Evolutionary conservation across 1,140 invertebrate genomes (phyloP), one percentile per base, ranked within the genome.

Genomic region (Aporrectodea caliginosa): DNA sequence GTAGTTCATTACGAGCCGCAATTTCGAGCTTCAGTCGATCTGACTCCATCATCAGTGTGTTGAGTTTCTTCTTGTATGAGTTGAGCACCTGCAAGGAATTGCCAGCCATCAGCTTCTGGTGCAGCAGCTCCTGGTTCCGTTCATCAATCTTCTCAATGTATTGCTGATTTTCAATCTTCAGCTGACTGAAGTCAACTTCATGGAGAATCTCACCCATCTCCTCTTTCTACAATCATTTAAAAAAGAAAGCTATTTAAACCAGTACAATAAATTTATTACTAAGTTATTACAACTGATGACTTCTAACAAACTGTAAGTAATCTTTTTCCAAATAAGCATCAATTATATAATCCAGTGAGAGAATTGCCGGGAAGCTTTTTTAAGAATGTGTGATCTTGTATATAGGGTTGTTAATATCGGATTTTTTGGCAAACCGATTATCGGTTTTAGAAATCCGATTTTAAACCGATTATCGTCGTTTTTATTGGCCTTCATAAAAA

Each of bases 81-180:
- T 88, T 88, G 16, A 88, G 82, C 16, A 87, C 85, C 78, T 88
- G 87, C 58, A 85, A 81, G 6, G 87, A 87, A 81, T 86, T 87
- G 6, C 85, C 85, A 32, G 87, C 85, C 86, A 88, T 87, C 73
- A 87, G 81, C 83, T 89, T 89, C 2, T 88, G 82, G 22, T 85
- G 78, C 58, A 89, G 81, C 68, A 89, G 79, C 79, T 89, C 88
- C 77, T 86, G 84, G 81, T 89, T 89, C 78, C 87, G 84, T 80
- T 88, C 87, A 83, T 89, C 88, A 32, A 89, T 89, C 81, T 88
- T 88, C 79, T 88, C 87, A 80, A 88, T 81, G 78, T 88, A 88
- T 82, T 89, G 88, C 75, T 86, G 85, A 81, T 89, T 89, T 81
- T 89, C 88, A 76, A 89, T 89, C 81, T 88, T 87, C 78, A 89